Conservation (phyloP, 2,113 vertebrate species). For the Chloropsis hardwickii region DNA sequence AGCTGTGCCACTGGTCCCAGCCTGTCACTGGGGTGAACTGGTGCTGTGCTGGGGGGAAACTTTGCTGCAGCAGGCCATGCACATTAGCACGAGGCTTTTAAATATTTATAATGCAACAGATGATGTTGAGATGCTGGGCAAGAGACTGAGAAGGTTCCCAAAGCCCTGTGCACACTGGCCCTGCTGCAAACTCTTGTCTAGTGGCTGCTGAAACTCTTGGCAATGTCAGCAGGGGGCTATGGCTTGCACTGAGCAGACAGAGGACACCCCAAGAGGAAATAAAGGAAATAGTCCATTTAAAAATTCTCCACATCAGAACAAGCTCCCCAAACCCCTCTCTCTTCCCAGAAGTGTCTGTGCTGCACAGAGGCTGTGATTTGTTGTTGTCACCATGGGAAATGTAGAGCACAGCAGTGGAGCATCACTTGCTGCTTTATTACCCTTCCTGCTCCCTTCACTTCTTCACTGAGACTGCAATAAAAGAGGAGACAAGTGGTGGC, state of each 20-base stretch:
- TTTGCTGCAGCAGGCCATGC: background rate
- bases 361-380: background rate
- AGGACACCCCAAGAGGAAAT: background rate
- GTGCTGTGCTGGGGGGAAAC: background rate
- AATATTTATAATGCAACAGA: background rate
- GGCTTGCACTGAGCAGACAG: background rate
- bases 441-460: background rate
- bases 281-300: background rate
- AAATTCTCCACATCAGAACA: background rate
- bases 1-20: background rate
- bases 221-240: background rate
- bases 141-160: background rate
- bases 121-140: background rate
- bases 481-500: background rate
- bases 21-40: background rate
- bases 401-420: background rate
- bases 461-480: background rate
- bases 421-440: background rate
- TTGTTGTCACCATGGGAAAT: background rate
- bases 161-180: background rate
- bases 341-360: background rate
- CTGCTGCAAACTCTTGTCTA: accelerated
- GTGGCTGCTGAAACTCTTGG: background rate
- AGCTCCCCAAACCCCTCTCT: background rate
- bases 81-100: background rate